Conservation (phyloP, 2,113 vertebrate genomes). For the Pogonocichla stellata region DNA sequence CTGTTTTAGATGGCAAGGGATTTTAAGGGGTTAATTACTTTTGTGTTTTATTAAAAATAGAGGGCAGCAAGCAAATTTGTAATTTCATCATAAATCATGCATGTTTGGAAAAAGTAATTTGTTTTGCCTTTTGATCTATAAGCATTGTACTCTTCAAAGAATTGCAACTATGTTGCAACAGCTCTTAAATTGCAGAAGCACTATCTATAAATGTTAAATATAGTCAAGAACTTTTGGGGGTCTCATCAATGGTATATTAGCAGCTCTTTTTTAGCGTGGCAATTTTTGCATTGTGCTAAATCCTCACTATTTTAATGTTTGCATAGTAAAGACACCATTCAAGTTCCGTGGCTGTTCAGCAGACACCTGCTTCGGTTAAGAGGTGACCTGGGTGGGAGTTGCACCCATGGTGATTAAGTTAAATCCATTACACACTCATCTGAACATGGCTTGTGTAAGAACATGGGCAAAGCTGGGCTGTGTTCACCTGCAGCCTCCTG, state of each 20-base stretch:
- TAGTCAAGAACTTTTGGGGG: neutral
- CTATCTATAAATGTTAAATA: neutral
- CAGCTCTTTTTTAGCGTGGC: neutral
- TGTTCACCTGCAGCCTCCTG: neutral
- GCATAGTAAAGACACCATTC: neutral
- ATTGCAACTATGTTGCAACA: neutral
- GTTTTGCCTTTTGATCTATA: neutral
- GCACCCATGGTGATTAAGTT: conserved; percentile 33
- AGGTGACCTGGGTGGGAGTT: conserved; percentile 34
- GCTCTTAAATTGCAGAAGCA: neutral
- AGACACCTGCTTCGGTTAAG: neutral
- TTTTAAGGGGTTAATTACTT: neutral
- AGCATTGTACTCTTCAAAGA: neutral
- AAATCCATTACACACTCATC: conserved; percentile 44
- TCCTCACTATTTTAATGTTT: neutral
- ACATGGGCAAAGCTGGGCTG: neutral
- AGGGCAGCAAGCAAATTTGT: neutral
- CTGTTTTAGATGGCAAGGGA: neutral
- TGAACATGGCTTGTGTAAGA: neutral
- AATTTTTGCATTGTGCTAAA: neutral
- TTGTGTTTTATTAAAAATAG: neutral
- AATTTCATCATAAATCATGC: neutral
- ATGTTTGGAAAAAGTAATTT: neutral
- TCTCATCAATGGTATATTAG: neutral
- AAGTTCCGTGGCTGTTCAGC: neutral